These are phyloP conservation scores for Stegodyphus dumicola DNA, from an alignment of 1,140 invertebrate species.

Conservation along the genomic window DNA sequence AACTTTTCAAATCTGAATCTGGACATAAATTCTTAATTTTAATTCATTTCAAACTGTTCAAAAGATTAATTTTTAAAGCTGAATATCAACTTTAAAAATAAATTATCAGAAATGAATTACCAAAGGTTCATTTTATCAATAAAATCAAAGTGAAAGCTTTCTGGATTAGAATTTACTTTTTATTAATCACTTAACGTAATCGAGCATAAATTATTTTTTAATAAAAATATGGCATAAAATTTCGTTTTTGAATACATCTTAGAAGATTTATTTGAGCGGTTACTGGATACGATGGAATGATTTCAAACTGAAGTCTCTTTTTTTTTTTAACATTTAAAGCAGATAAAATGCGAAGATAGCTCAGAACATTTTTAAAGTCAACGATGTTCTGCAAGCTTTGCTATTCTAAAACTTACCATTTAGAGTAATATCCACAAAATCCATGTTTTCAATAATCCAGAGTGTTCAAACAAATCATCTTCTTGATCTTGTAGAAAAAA, in stretches of 20 bases:
- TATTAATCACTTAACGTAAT: too few relatives aligned
- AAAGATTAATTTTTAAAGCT: background rate
- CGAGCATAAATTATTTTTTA: too few relatives aligned
- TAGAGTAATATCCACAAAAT: slow-evolving; percentile 42
- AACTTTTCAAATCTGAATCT: background rate
- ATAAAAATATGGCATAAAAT: background rate
- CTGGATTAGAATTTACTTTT: too few relatives aligned
- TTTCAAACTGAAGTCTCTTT: background rate
- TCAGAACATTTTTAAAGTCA: slow-evolving; percentile 52
- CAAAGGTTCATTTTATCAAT: too few relatives aligned
- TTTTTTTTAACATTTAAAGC: background rate
- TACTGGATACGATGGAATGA: background rate
- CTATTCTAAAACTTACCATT: slow-evolving; percentile 55
- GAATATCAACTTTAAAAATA: background rate
- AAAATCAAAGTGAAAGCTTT: too few relatives aligned
- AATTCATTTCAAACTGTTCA: background rate
- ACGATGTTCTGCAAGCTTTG: slow-evolving; percentile 54
- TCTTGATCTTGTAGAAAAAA: background rate
- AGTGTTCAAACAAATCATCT: slow-evolving; percentile 4
- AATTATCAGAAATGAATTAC: background rate
- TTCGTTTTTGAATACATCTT: background rate
- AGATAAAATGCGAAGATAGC: background rate
- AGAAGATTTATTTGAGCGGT: background rate
- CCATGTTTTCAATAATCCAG: slow-evolving; percentile 11
- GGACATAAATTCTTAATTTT: background rate